phyloP scores from a whole-genome alignment of 2,113 vertebrate species.

The Dipodomys merriami region DNA sequence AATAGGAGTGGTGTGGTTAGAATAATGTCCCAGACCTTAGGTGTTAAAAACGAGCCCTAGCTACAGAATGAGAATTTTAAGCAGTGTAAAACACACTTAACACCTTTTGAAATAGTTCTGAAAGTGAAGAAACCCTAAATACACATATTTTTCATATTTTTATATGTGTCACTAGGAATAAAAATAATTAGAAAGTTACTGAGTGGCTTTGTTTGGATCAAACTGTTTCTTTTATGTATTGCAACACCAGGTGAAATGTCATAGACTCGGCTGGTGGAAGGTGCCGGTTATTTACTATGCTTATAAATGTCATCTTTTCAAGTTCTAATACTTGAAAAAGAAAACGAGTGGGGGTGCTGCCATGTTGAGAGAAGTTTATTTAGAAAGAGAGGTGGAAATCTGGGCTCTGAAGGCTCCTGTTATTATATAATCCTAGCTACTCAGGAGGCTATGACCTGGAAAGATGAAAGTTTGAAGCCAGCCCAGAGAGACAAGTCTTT shows the following conservation, averaged over 20 bases:
- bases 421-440: too few species aligned
- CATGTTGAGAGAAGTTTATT: background rate
- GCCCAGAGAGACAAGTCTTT: too few species aligned
- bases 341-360: background rate
- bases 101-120: constrained; percentile 52
- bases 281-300: background rate
- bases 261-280: background rate
- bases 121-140: constrained; percentile 49
- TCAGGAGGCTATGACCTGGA: too few species aligned
- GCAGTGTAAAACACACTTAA: constrained; percentile 36
- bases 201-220: constrained; percentile 55
- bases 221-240: constrained; percentile 16
- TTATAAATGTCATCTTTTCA: background rate
- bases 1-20: background rate
- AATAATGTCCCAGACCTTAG: background rate
- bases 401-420: too few species aligned
- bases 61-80: constrained; percentile 45
- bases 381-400: background rate
- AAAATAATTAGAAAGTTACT: constrained; percentile 55
- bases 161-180: constrained; percentile 37
- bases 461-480: too few species aligned
- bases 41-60: constrained; percentile 47
- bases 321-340: background rate
- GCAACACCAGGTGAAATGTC: background rate
- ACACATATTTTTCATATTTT: constrained; percentile 66